Evolutionary conservation across 2,888 invertebrate genomes (phyloP), one percentile per base, ranked within the genome.

Genomic region (Drosophila robusta): DNA sequence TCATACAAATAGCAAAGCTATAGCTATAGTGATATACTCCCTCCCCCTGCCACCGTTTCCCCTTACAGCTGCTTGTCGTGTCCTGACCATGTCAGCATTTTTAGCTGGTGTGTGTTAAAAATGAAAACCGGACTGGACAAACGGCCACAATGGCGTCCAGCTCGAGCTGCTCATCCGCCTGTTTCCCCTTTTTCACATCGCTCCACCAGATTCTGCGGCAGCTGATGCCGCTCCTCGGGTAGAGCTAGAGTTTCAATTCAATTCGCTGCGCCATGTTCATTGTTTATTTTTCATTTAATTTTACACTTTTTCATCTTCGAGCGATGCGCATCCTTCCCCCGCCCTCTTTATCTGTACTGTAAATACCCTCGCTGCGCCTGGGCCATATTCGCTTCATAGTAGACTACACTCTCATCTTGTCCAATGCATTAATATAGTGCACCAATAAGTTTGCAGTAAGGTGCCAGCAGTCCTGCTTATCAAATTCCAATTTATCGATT

Each of bases 201-300:
- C 12, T 16, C n/a, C 51, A 11, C 26, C 9, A 14, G 39, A 22
- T 24, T 0, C 9, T 8, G 24, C 39, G 32, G 26, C 57, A 49
- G 41, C 14, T 57, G 57, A 41, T 60, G 47, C 24, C 54, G 24
- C 34, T 50, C 42, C 18, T 42, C 16, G 55, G 32, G 32, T 47
- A 49, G 26, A 49, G 64, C 76, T 52, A 61, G 72, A 79, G 81
- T 81, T 89, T 78, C 75, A 84, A 87, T 84, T 84, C 89, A 87
- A 89, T 89, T 75, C 75, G 72, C 81, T 81, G 66, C 63, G 85
- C 82, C 73, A 81, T 71, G 66, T 87, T 84, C 89, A 84, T 89
- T 89, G 89, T 84, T 84, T 84, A 84, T 87, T 89, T 84, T 84
- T 89, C 81, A 84, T 89, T 84, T 84, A 84, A 89, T 89, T 89